Conservation (phyloP, 2,113 vertebrate species). For the Girardinichthys multiradiatus region DNA sequence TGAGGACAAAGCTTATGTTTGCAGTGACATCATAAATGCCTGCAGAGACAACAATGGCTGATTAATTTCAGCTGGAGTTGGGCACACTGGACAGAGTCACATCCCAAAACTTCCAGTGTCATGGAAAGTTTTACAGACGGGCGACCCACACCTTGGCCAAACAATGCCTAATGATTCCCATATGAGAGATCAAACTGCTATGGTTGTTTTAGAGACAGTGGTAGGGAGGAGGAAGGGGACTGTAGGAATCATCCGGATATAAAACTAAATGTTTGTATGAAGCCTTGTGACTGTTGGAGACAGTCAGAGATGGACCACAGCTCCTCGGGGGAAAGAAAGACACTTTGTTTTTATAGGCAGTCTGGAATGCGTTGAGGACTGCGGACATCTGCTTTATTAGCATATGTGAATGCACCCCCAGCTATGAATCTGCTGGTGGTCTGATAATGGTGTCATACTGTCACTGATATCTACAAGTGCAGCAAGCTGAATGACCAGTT, state of each 20-base stretch:
- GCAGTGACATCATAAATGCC: slow-evolving; percentile 77
- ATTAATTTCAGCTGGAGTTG: slow-evolving; percentile 66
- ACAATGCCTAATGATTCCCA: slow-evolving; percentile 46
- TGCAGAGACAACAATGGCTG: slow-evolving; percentile 73
- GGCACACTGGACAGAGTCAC: slow-evolving; percentile 61
- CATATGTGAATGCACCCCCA: slow-evolving; percentile 75
- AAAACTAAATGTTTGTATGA: slow-evolving; percentile 58
- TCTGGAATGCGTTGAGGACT: slow-evolving; percentile 78
- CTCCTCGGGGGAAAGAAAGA: slow-evolving; percentile 64
- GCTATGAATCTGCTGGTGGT: slow-evolving; percentile 77
- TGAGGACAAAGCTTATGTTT: slow-evolving; percentile 80
- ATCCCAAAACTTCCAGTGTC: slow-evolving; percentile 61
- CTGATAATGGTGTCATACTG: slow-evolving; percentile 64
- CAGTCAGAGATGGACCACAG: slow-evolving; percentile 46
- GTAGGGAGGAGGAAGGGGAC: slow-evolving; percentile 4
- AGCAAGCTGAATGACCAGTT: not conserved
- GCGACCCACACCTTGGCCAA: slow-evolving; percentile 65
- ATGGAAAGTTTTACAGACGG: slow-evolving; percentile 68
- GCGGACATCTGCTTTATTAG: slow-evolving; percentile 83
- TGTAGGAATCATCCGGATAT: slow-evolving; percentile 25
- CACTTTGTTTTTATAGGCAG: slow-evolving; percentile 79
- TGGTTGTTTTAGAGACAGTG: slow-evolving; percentile 19
- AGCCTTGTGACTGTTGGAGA: slow-evolving; percentile 53
- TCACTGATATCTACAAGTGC: slow-evolving; percentile 47
- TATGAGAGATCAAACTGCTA: slow-evolving; percentile 44